A percentile compares a stretch with the other conserved stretches of the same genome.
Conservation (phyloP, 2,888 invertebrate genomes). For the Parnassius smintheus region DNA sequence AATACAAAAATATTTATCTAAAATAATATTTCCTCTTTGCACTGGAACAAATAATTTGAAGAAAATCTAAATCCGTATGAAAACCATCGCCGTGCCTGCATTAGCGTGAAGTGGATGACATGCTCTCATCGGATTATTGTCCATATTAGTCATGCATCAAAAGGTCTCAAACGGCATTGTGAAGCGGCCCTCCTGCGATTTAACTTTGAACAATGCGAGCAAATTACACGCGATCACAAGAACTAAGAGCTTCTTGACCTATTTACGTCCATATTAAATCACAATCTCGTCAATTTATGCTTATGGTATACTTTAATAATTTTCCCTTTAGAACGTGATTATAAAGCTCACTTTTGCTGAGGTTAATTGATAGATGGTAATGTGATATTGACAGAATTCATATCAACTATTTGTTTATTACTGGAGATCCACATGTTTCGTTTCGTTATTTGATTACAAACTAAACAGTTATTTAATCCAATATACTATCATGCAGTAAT, state of each 20-base stretch:
- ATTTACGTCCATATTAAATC: slow-evolving; percentile 59
- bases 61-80: slow-evolving; percentile 58
- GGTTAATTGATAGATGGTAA: background rate
- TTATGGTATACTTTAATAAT: slow-evolving; percentile 7
- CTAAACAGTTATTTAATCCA: too few species aligned
- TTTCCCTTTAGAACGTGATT: slow-evolving; percentile 18
- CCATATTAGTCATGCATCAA: slow-evolving; percentile 77
- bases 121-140: slow-evolving; percentile 70
- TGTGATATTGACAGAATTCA: too few species aligned
- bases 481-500: too few species aligned
- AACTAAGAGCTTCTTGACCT: slow-evolving; percentile 70
- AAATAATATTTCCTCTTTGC: too few species aligned
- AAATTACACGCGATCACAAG: slow-evolving; percentile 70
- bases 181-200: slow-evolving; percentile 59
- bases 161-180: slow-evolving; percentile 60
- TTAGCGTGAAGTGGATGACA: slow-evolving; percentile 75
- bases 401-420: too few species aligned
- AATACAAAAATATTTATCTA: too few species aligned
- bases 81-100: slow-evolving; percentile 53
- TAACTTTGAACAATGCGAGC: slow-evolving; percentile 63
- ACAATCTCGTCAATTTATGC: slow-evolving; percentile 30
- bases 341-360: slow-evolving; percentile 13
- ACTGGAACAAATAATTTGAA: slow-evolving; percentile 48
- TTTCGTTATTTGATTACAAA: too few species aligned
- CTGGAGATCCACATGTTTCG: too few species aligned